Evolutionary conservation across 1,140 invertebrate species (phyloP), one percentile per base, ranked within the genome.

Genomic region (Ceratina calcarata): DNA sequence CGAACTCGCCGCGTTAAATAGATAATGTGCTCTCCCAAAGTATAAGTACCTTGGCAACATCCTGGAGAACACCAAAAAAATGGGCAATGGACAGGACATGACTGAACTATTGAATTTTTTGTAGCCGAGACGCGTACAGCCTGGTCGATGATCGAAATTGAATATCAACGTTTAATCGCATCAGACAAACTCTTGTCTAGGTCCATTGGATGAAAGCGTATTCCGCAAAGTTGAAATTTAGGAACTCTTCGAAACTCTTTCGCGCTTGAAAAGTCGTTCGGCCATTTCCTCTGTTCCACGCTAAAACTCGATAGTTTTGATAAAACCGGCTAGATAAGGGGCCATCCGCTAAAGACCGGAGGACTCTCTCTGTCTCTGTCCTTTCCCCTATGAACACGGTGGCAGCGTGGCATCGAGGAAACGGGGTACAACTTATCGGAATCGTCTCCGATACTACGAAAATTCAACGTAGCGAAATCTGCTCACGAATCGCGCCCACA

Each of bases 381-480:
- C 27, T 32, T 32, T 32, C 6, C 24, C 6, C 1, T 55, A 3
- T 15, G 62, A 65, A 37, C n/a, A 7, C 37, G 37, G 37, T 45
- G 13, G 3, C n/a, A 2, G 10, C 18, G 16, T 4, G 27, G 27
- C 27, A 32, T 32, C 27, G 37, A 45, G 37, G 18, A 18, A 20
- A 32, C 0, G 16, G 51, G 0, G 18, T 60, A 61, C 32, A 49
- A 61, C 8, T 18, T 71, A 45, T 45, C 37, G 1, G 20, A 7
- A 61, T 72, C 18, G 27, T 57, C 2, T 55, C 13, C 8, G 22
- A 65, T 55, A 65, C 27, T 70, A 22, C 32, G 13, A 22, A 60
- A 51, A 77, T 70, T 27, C 57, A 37, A 20, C 74, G 24, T 20
- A 80, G 60, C 37, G 55, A 74, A 76, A 80, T 80, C 75, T 67